Percentiles rank a stretch among this genome's conserved stretches.
Evolutionary conservation across 2,797 vertebrate species (phyloP).

Genomic region (Buceros bicornis): DNA sequence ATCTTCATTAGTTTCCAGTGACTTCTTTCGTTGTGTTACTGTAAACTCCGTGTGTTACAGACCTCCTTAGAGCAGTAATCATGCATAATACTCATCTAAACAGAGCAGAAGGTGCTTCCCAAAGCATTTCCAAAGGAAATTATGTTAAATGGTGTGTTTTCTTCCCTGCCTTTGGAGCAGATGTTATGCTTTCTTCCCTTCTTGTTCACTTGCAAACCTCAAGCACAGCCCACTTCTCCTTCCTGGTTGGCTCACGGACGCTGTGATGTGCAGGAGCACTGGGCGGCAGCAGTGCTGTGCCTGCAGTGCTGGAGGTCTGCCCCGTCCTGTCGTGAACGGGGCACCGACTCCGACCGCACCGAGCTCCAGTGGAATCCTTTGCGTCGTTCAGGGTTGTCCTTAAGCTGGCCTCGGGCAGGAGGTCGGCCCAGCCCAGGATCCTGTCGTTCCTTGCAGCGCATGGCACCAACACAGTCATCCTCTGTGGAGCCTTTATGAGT

Average conservation of each 20-base stretch:
- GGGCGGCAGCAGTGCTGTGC: neutral
- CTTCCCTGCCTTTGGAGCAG: neutral
- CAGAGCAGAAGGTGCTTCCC: neutral
- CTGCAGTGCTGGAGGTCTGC: neutral
- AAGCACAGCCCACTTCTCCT: fast-evolving
- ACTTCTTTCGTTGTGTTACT: neutral
- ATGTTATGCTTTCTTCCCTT: neutral
- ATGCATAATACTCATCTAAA: neutral
- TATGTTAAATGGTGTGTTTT: neutral
- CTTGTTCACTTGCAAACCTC: neutral
- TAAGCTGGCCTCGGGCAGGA: neutral
- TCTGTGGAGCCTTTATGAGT: neutral
- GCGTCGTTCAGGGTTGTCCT: neutral
- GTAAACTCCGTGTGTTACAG: neutral
- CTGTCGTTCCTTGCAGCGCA: fast-evolving
- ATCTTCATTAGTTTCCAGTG: neutral
- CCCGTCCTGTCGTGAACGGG: fast-evolving
- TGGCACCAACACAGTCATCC: fast-evolving
- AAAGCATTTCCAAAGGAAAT: neutral
- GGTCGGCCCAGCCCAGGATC: neutral
- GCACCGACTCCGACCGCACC: fast-evolving
- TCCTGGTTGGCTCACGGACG: fast-evolving
- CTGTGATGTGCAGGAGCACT: fast-evolving
- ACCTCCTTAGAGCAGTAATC: neutral
- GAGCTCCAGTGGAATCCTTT: fast-evolving